phyloP scores from a whole-genome alignment of 2,888 invertebrate species.

The Congeria kusceri region DNA sequence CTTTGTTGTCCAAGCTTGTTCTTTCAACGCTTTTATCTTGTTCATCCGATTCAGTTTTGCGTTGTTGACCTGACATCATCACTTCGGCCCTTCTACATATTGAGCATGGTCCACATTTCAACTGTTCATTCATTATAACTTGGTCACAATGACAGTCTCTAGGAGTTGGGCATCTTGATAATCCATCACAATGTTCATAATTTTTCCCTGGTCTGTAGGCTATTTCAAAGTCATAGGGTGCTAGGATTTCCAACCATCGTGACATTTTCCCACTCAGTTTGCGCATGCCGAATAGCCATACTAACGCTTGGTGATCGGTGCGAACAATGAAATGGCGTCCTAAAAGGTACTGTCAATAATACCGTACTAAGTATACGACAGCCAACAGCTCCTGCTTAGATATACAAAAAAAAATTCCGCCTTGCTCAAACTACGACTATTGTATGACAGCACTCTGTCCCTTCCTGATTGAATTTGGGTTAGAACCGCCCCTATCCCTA shows the following conservation, averaged over 20 bases:
- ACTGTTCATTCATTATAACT: conserved; percentile 18
- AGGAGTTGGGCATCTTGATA: background rate
- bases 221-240: conserved; percentile 2
- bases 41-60: too few species aligned
- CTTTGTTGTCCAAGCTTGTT: too few species aligned
- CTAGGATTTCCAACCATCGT: conserved; percentile 9
- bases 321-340: background rate
- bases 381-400: conserved; percentile 28
- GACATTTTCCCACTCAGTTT: conserved; percentile 32
- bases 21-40: too few species aligned
- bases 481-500: conserved; percentile 7
- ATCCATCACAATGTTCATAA: conserved; percentile 3
- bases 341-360: conserved; percentile 33
- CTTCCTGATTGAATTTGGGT: background rate
- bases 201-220: conserved; percentile 5
- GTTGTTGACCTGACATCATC: background rate
- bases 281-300: conserved; percentile 17
- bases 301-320: background rate
- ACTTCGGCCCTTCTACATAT: background rate
- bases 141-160: background rate
- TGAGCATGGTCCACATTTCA: conserved; percentile 20
- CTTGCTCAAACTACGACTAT: background rate
- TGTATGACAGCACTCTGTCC: conserved; percentile 5
- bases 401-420: background rate
- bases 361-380: conserved; percentile 16